Evolutionary conservation across 2,888 invertebrate species (phyloP).

Genomic region (Creontiades dilutus): DNA sequence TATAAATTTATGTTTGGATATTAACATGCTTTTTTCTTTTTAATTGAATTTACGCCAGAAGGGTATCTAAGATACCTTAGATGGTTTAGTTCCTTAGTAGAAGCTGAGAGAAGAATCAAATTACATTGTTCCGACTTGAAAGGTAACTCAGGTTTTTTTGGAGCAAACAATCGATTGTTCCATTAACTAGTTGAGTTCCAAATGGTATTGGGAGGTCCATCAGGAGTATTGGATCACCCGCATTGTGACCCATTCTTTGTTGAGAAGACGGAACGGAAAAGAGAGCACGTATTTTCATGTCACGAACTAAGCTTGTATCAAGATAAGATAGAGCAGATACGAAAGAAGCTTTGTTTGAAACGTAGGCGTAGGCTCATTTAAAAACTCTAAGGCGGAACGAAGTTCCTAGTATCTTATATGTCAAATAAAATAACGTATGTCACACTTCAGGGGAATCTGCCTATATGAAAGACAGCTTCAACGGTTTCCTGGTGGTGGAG

Average conservation of each 20-base stretch:
- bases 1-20: too few species aligned
- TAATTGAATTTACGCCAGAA: too few species aligned
- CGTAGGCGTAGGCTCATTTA: too few species aligned
- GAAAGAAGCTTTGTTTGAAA: not conserved
- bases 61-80: too few species aligned
- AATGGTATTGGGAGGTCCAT: conserved; percentile 32
- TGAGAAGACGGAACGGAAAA: not conserved
- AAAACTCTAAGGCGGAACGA: too few species aligned
- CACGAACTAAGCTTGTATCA: conserved; percentile 11
- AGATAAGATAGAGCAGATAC: not conserved
- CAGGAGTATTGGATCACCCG: conserved; percentile 19
- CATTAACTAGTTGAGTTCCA: not conserved
- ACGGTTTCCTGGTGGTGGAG: too few species aligned
- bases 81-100: too few species aligned
- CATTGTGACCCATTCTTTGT: conserved; percentile 25
- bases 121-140: not conserved
- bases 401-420: too few species aligned
- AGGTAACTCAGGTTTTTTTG: not conserved
- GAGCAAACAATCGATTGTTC: conserved; percentile 23
- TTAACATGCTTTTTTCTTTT: too few species aligned
- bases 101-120: not conserved
- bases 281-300: not conserved
- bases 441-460: too few species aligned
- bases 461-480: too few species aligned
- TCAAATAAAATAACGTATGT: too few species aligned